Percentiles rank a stretch among this genome's conserved stretches.
Evolutionary conservation across 2,797 vertebrate genomes (phyloP).

Genomic region (Neosilurus mollespiculum): DNA sequence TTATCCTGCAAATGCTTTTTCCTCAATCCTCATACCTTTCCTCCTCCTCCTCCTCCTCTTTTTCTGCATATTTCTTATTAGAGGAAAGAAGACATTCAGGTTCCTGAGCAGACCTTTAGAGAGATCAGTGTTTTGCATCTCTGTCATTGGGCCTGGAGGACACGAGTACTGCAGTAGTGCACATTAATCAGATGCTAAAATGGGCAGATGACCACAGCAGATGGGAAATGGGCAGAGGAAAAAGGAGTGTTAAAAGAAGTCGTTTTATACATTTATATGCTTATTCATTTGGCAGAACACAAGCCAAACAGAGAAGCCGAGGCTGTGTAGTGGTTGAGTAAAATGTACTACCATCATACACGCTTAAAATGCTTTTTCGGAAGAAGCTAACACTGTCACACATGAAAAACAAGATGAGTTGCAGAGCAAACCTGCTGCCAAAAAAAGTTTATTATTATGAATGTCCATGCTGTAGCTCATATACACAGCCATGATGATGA

Average conservation of each 20-base stretch:
- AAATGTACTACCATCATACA: background rate
- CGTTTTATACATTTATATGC: background rate
- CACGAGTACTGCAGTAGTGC: background rate
- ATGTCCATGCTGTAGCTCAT: background rate
- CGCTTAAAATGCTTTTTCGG: background rate
- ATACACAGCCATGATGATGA: background rate
- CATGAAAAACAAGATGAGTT: background rate
- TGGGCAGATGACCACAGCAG: background rate
- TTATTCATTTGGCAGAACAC: background rate
- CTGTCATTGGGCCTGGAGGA: background rate
- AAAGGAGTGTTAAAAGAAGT: background rate
- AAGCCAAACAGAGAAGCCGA: background rate
- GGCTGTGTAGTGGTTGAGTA: background rate
- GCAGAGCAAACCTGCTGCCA: background rate
- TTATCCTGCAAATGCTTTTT: constrained; percentile 5
- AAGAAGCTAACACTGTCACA: background rate
- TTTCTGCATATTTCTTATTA: background rate
- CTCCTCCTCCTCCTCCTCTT: background rate
- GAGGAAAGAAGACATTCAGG: background rate
- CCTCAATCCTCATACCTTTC: constrained; percentile 1
- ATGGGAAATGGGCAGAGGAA: background rate
- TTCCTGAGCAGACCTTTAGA: background rate
- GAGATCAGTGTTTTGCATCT: background rate
- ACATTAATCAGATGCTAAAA: constrained; percentile 31
- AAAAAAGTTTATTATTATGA: background rate